A percentile compares a stretch with the other conserved stretches of the same genome.
Conservation (phyloP, 2,888 invertebrate genomes). For the Pandemis cinnamomeana region DNA sequence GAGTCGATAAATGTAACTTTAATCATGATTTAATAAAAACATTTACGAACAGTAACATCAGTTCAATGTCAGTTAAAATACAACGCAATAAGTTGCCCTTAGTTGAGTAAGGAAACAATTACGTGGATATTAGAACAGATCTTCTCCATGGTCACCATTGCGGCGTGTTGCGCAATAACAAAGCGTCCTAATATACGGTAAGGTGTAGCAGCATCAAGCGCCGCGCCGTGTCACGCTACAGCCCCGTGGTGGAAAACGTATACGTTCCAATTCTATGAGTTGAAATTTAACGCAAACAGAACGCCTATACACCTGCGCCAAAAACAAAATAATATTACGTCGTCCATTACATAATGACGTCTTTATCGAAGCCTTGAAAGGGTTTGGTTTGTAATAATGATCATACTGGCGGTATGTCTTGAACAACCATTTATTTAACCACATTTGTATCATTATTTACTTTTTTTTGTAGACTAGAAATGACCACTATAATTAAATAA, state of each 20-base stretch:
- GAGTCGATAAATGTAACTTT: neutral
- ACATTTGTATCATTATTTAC: neutral
- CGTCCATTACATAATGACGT: neutral
- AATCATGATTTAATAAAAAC: slow-evolving; percentile 1
- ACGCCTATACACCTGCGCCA: neutral
- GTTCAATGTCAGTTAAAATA: slow-evolving; percentile 35
- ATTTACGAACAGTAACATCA: slow-evolving; percentile 11
- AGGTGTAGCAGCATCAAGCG: slow-evolving; percentile 21
- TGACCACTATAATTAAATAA: slow-evolving; percentile 17
- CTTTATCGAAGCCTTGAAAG: neutral
- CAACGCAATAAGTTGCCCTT: slow-evolving; percentile 41
- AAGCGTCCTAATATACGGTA: slow-evolving; percentile 18
- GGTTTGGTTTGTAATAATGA: slow-evolving; percentile 2
- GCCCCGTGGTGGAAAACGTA: slow-evolving; percentile 20
- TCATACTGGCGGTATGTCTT: neutral
- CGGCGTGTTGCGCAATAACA: slow-evolving; percentile 34
- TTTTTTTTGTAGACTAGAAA: neutral
- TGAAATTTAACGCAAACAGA: slow-evolving; percentile 12
- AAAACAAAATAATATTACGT: slow-evolving; percentile 8
- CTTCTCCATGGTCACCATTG: slow-evolving; percentile 37
- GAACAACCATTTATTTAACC: neutral
- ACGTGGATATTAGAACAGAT: slow-evolving; percentile 38
- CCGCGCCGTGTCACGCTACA: slow-evolving; percentile 4
- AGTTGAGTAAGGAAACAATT: slow-evolving; percentile 39
- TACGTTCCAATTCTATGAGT: slow-evolving; percentile 8